Base-by-base conservation (phyloP, 2,888 invertebrate species). In the Didymodactylos carnosus region DNA sequence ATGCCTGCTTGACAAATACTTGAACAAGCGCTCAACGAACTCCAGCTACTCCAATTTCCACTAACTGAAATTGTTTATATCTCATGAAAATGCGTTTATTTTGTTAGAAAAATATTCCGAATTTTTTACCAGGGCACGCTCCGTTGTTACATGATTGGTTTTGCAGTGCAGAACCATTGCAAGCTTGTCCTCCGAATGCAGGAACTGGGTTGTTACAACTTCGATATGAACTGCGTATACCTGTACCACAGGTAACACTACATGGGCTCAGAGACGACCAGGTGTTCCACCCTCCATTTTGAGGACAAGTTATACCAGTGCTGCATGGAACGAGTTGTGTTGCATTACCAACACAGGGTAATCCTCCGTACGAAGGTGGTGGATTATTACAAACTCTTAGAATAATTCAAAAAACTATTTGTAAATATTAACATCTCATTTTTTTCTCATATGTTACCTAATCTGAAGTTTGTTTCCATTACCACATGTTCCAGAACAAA, bases 311-410 rank as follows among this genome's bases (percentile, higher is more conserved):
- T 11, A 62, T 62, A 29, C 35, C 35, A 7, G 62, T 62, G 19
- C 35, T 4, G 76, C 82, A 82, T 35, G 78, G 77, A 70, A 78
- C 76, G 39, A 75, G 75, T 43, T 78, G 76, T 13, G 75, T 72
- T 6, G 75, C 46, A 2, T 76, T 43, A 0, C 80, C 81, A 16
- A 70, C 35, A 75, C 82, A 82, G 16, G 76, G 49, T 29, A 73
- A 73, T 0, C 82, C 82, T 16, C 80, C 80, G 71, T 78, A 72
- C 19, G 73, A 73, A 4, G 81, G 81, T 14, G 77, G 72, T 6
- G 81, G 81, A 75, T 78, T 78, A 77, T 79, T 78, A 73, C 82
- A 82, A 16, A 73, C 62, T 29, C 82, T 76, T 13, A 74, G 78
- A 71, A 80, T 62, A 19, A n/a, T n/a, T n/a, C n/a, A n/a, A n/a